A percentile compares a stretch with the other conserved stretches of the same genome.
Conservation (phyloP, 2,888 invertebrate species). For the Mellilla xanthometata region DNA sequence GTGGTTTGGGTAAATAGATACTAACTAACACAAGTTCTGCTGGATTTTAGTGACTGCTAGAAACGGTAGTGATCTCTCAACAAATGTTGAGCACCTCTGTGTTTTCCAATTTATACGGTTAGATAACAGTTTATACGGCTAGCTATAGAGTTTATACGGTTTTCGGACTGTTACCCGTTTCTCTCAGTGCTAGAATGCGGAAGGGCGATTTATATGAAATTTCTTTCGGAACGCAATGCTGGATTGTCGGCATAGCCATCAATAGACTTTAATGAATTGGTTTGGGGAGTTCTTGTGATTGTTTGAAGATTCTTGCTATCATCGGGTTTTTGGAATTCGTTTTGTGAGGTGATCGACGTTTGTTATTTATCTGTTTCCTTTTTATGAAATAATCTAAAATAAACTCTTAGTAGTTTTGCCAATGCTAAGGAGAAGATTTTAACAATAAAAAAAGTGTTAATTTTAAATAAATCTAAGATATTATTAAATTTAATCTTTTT, state of each 20-base stretch:
- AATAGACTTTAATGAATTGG: slow-evolving; percentile 12
- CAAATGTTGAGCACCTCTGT: slow-evolving; percentile 8
- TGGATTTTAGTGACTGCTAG: no score
- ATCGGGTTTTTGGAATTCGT: no score
- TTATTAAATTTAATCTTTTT: no score
- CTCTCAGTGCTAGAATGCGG: slow-evolving; percentile 28
- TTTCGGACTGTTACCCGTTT: slow-evolving; percentile 50
- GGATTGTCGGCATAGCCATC: neutral
- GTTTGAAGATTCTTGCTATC: neutral
- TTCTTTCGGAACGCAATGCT: slow-evolving; percentile 37
- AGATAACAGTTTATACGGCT: slow-evolving; percentile 27
- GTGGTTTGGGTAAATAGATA: no score
- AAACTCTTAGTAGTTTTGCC: no score
- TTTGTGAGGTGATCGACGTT: no score
- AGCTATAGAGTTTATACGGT: slow-evolving; percentile 54
- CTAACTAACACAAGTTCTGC: no score
- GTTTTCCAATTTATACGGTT: slow-evolving; percentile 50
- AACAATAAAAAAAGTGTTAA: no score
- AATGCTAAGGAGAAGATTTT: no score
- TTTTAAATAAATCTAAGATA: no score
- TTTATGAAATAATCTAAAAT: no score
- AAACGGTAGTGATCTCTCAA: neutral
- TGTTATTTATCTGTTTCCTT: no score
- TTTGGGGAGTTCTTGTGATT: slow-evolving; percentile 3
- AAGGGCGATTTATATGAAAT: slow-evolving; percentile 55